phyloP scores from a whole-genome alignment of 2,113 vertebrate genomes.

The Oceanites oceanicus region DNA sequence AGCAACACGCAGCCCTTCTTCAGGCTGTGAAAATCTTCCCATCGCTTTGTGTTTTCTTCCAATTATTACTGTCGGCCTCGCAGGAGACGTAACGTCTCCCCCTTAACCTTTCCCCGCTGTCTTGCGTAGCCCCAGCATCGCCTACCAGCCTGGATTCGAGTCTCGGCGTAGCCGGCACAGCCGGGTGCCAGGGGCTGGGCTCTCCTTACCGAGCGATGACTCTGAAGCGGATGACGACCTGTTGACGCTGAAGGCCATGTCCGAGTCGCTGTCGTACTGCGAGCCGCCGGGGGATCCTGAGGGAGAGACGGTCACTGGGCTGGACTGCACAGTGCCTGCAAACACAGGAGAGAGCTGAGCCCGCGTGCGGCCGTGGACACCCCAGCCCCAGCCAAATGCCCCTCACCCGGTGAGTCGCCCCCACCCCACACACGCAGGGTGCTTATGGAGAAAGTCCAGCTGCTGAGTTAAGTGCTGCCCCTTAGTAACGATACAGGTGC shows the following conservation, averaged over 20 bases:
- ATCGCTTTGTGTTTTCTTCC: not conserved
- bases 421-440: accelerated
- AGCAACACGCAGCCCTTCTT: not conserved
- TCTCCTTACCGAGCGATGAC: conserved; percentile 91
- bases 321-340: conserved; percentile 90
- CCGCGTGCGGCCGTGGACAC: not conserved
- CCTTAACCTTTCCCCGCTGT: not conserved
- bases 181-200: accelerated
- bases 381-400: not conserved
- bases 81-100: not conserved
- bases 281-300: conserved; percentile 89
- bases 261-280: conserved; percentile 94
- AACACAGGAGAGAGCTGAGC: conserved; percentile 39
- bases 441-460: not conserved
- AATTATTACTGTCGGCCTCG: not conserved
- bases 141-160: accelerated
- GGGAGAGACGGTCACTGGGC: conserved; percentile 83
- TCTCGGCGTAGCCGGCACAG: accelerated
- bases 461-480: not conserved
- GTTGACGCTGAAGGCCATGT: conserved; percentile 95
- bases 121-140: not conserved
- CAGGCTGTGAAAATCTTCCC: not conserved
- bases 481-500: accelerated
- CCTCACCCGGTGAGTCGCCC: not conserved
- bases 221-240: conserved; percentile 95